Percentiles rank a stretch among this genome's conserved stretches.
phyloP scores from a whole-genome alignment of 2,797 vertebrate genomes.

The Syndactyla subalaris region DNA sequence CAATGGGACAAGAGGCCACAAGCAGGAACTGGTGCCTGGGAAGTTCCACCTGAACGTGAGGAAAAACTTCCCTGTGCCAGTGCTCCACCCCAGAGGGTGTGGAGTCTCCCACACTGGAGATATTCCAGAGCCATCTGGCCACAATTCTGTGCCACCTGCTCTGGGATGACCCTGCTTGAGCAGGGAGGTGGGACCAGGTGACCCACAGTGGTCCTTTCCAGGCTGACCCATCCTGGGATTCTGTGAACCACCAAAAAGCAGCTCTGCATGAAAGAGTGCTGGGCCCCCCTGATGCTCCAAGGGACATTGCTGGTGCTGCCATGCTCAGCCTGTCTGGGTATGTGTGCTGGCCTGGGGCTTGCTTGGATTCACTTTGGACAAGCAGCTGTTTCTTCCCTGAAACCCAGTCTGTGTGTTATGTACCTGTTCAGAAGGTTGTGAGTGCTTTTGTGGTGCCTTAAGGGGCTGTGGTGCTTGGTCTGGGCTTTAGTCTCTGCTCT shows the following conservation, averaged over 20 bases:
- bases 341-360: rapidly evolving
- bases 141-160: background rate
- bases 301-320: background rate
- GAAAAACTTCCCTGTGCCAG: background rate
- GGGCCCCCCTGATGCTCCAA: rapidly evolving
- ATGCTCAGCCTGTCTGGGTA: rapidly evolving
- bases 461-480: background rate
- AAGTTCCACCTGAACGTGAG: background rate
- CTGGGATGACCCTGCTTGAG: background rate
- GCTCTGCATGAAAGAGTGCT: rapidly evolving
- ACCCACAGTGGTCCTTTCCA: background rate
- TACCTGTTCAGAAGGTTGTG: rapidly evolving
- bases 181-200: background rate
- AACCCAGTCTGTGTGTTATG: background rate
- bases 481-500: background rate
- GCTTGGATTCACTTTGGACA: background rate
- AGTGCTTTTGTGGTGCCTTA: background rate
- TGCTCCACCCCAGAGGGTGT: background rate
- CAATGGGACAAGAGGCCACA: background rate
- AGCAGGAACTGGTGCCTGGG: background rate
- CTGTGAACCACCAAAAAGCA: background rate
- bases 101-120: background rate
- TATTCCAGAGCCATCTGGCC: background rate
- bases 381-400: background rate
- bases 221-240: background rate